Conservation (phyloP, 2,797 vertebrate species). For the Sebastes matsubarae region DNA sequence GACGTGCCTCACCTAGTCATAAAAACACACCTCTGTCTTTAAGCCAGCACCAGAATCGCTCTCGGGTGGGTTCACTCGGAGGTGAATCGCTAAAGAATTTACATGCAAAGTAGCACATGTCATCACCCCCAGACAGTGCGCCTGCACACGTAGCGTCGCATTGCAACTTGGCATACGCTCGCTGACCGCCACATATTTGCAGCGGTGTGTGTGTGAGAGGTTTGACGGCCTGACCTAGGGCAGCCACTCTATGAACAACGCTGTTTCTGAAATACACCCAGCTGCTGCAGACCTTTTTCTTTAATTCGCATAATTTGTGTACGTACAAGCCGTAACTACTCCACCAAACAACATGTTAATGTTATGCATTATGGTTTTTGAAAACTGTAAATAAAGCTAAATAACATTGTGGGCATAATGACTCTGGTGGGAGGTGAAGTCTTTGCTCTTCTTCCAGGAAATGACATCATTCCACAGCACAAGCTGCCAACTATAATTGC, state of each 20-base stretch:
- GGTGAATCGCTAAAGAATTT: conserved; percentile 80
- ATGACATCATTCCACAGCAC: conserved; percentile 58
- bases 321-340: background rate
- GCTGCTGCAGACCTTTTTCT: background rate
- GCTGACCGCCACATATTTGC: conserved; percentile 55
- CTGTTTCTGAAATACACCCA: conserved; percentile 36
- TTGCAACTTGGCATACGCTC: conserved; percentile 38
- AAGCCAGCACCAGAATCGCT: conserved; percentile 70
- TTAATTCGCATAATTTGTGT: conserved; percentile 50
- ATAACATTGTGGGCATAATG: conserved; percentile 17
- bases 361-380: conserved; percentile 36
- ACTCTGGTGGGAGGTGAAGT: conserved; percentile 36
- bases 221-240: conserved; percentile 12
- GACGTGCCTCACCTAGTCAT: conserved; percentile 81
- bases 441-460: conserved; percentile 61
- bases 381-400: conserved; percentile 47
- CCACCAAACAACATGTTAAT: conserved; percentile 21
- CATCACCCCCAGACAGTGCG: conserved; percentile 62
- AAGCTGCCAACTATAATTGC: conserved; percentile 57
- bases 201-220: conserved; percentile 24
- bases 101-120: conserved; percentile 80
- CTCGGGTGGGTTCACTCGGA: conserved; percentile 77
- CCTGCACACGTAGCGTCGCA: conserved; percentile 34
- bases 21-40: conserved; percentile 84
- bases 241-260: conserved; percentile 11